Base-by-base conservation (phyloP, 2,797 vertebrate species). In the Rhynchonycteris naso region DNA sequence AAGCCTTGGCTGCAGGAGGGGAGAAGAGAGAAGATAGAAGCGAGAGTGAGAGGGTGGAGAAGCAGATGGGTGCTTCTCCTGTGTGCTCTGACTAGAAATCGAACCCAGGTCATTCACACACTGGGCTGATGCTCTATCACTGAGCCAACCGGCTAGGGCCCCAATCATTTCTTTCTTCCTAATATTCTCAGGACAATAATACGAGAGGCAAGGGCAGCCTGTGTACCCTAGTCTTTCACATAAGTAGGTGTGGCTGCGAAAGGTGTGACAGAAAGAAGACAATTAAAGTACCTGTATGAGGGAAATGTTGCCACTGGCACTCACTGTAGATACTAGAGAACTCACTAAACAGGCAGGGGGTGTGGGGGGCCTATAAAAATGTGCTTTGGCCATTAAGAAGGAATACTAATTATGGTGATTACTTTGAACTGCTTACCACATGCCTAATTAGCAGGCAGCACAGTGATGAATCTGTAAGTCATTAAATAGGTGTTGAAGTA, bases 401-500 rank as follows among this genome's bases (percentile, higher is more conserved):
- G 58, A 84, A 69, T n/a, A 50, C 68, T 91, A 71, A 92, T 94
- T 47, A 35, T 33, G 68, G n/a, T 63, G 21, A 80, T 56, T 88
- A 83, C 69, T 83, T 61, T 8, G 63, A 47, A 84, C 71, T 89
- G 86, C 66, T 92, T 87, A 88, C 65, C 61, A 71, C 52, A 79
- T 69, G 85, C 56, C 82, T 93, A 88, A 80, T 89, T 86, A 74
- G 30, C 47, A 85, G 54, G 76, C 68, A 89, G 56, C 28, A 65
- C 9, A 22, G 83, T 15, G 88, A 93, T 61, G 63, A 90, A 86
- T 87, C 89, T 7, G 58, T 47, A 91, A 91, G 92, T 91, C 47
- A 59, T 63, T 79, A 66, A 56, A 28, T 56, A 19, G 9, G 2
- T 35, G 33, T 89, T 3, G 16, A 47, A 69, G 88, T 85, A 90